These are phyloP conservation scores for Emesis russula DNA, from an alignment of 2,888 invertebrate species.

Conservation along the genomic window DNA sequence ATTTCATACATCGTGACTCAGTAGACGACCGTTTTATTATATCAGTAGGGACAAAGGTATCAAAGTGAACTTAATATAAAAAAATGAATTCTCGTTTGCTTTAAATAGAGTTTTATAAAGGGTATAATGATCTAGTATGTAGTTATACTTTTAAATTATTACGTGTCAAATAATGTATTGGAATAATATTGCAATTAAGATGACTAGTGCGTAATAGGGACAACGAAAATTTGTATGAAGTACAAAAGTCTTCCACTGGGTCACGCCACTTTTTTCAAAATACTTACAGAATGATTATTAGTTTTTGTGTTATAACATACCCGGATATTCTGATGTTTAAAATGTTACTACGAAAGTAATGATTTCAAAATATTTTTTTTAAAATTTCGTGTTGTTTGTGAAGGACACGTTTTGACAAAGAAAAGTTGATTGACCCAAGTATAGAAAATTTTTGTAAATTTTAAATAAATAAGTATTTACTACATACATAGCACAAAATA, in stretches of 20 bases:
- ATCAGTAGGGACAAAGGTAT: neutral
- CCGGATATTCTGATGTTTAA: neutral
- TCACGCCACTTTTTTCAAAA: neutral
- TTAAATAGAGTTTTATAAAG: neutral
- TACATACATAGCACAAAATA: too few relatives aligned
- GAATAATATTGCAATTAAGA: neutral
- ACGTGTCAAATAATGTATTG: neutral
- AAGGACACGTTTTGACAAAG: slow-evolving; percentile 4
- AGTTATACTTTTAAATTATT: too few relatives aligned
- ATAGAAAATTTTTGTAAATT: too few relatives aligned
- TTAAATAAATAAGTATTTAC: too few relatives aligned
- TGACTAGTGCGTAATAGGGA: neutral
- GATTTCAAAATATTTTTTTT: neutral
- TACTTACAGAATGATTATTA: neutral
- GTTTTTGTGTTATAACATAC: neutral
- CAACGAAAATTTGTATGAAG: neutral
- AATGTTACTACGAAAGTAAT: neutral
- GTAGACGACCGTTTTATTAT: neutral
- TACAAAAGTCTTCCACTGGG: neutral
- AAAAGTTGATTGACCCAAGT: slow-evolving; percentile 1
- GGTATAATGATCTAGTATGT: neutral
- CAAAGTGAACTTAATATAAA: neutral
- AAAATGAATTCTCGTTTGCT: neutral
- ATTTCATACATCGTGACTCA: neutral
- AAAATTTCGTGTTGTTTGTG: neutral